Percentiles rank a stretch among this genome's conserved stretches.
Evolutionary conservation across 1,140 invertebrate genomes (phyloP).

Genomic region (Hypsibius dujardini): DNA sequence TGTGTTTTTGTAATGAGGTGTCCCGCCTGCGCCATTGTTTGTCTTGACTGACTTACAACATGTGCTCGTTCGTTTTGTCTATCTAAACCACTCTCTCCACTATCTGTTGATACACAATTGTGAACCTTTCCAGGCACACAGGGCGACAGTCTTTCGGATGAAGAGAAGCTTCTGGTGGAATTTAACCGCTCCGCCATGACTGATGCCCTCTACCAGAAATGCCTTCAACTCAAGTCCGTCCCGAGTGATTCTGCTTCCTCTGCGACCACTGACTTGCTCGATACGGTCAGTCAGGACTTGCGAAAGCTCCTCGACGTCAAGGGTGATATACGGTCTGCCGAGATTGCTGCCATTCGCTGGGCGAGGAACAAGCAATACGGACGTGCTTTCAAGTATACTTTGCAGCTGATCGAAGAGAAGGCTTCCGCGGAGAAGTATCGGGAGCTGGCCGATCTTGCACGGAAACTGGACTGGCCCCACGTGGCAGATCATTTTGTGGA

Average conservation of each 20-base stretch:
- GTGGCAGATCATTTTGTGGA: not conserved
- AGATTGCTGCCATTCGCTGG: not conserved
- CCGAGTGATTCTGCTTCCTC: not conserved
- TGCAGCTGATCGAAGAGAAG: not conserved
- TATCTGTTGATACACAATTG: not conserved
- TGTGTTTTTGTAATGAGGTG: not conserved
- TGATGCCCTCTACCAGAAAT: conserved; percentile 5
- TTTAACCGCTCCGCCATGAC: not conserved
- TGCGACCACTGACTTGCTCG: not conserved
- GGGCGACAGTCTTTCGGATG: not conserved
- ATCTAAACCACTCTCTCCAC: not conserved
- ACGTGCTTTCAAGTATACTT: not conserved
- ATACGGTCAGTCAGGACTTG: not conserved
- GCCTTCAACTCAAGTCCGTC: not conserved
- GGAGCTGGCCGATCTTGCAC: not conserved
- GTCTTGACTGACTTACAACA: not conserved
- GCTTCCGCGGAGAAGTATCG: not conserved
- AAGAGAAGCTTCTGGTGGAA: not conserved
- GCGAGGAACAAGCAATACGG: not conserved
- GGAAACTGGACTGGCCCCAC: not conserved
- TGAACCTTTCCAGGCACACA: not conserved
- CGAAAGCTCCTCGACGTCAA: not conserved
- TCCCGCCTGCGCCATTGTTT: not conserved
- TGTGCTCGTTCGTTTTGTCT: not conserved
- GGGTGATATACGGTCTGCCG: not conserved